Percentiles rank a stretch among this genome's conserved stretches.
phyloP scores from a whole-genome alignment of 2,113 vertebrate genomes.

The Eidolon helvum region DNA sequence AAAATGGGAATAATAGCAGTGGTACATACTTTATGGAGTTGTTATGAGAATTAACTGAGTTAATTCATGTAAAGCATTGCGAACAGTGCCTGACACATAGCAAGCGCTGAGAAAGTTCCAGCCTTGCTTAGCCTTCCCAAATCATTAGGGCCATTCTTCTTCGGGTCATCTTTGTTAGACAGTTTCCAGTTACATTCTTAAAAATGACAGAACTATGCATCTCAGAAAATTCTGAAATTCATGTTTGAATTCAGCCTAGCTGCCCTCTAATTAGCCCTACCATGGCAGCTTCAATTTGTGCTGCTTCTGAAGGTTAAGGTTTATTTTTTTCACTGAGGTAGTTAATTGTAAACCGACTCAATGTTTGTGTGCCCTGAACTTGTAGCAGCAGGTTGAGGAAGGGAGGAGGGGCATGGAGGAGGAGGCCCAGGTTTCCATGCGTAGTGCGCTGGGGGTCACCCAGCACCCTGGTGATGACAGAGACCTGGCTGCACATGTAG shows the following conservation, averaged over 20 bases:
- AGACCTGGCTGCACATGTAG: background rate
- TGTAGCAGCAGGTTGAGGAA: background rate
- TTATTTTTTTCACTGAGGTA: background rate
- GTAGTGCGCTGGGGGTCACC: background rate
- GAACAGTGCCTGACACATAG: background rate
- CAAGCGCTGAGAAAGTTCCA: background rate
- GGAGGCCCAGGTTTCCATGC: accelerated
- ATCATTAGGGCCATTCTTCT: background rate
- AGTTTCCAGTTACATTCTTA: background rate
- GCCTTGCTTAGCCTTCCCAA: background rate
- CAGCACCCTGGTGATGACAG: background rate
- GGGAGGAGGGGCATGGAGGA: background rate
- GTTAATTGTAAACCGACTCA: conserved; percentile 3
- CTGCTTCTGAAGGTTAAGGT: background rate
- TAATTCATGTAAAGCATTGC: background rate
- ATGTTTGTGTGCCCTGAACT: background rate
- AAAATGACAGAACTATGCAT: background rate
- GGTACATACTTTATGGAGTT: background rate
- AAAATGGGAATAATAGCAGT: background rate
- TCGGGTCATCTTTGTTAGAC: background rate
- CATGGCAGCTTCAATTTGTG: background rate
- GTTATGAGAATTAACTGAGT: no score
- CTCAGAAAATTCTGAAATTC: background rate
- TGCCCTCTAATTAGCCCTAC: background rate
- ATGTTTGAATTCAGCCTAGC: background rate